Conservation (phyloP, 2,888 invertebrate species). For the Alcis repandata region DNA sequence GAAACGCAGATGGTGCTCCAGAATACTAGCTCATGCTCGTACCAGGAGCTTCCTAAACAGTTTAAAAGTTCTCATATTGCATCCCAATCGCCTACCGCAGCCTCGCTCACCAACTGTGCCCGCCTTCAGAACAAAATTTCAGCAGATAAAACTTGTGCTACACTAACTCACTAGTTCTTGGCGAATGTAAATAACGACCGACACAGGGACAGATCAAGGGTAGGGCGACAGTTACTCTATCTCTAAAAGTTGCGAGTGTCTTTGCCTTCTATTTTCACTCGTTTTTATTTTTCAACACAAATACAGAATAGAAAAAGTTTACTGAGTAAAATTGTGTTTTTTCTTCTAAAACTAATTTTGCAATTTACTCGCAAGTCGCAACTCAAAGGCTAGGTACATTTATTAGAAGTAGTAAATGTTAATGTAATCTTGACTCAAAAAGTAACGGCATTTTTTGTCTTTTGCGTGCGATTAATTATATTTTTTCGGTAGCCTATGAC, state of each 20-base stretch:
- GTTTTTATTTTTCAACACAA: neutral
- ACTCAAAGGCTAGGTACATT: too few relatives aligned
- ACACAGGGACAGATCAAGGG: slow-evolving; percentile 6
- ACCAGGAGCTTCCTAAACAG: neutral
- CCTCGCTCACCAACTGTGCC: slow-evolving; percentile 16
- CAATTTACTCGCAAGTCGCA: too few relatives aligned
- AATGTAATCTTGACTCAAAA: too few relatives aligned
- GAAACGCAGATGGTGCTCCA: neutral
- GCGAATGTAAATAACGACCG: slow-evolving; percentile 40
- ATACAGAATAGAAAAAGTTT: neutral
- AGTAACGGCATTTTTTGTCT: too few relatives aligned
- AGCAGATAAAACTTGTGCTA: slow-evolving; percentile 26
- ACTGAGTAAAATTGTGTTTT: neutral
- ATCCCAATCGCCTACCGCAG: slow-evolving; percentile 15
- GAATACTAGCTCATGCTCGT: neutral
- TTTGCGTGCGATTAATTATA: too few relatives aligned
- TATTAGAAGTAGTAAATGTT: too few relatives aligned
- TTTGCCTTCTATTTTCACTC: neutral
- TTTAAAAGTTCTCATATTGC: slow-evolving; percentile 16
- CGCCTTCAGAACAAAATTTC: slow-evolving; percentile 21
- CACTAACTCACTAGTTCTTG: slow-evolving; percentile 43
- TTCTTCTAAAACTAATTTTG: neutral
- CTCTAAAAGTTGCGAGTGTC: neutral
- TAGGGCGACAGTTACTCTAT: neutral
- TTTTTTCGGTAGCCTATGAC: too few relatives aligned